Evolutionary conservation across 2,888 invertebrate genomes (phyloP).

Genomic region (Allygus modestus): DNA sequence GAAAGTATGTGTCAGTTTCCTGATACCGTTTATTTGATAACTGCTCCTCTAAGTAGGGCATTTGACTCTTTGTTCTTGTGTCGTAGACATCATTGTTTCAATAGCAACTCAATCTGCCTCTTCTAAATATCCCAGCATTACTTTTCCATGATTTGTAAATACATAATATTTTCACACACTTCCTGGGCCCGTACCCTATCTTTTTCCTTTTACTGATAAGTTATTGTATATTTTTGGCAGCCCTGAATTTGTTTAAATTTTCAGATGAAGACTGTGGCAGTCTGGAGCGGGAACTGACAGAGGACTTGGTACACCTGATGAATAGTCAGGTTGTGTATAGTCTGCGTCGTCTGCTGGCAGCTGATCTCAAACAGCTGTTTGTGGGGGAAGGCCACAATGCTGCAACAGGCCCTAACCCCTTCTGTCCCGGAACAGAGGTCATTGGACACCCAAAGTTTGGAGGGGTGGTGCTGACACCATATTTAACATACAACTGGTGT

Average conservation of each 20-base stretch:
- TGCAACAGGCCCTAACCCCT: constrained; percentile 81
- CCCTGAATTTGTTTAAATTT: not conserved
- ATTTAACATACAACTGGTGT: constrained; percentile 87
- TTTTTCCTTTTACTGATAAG: too few species aligned
- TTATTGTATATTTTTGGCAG: too few species aligned
- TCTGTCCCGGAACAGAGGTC: constrained; percentile 81
- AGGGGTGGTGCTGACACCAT: constrained; percentile 88
- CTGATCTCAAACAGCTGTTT: constrained; percentile 88
- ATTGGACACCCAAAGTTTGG: constrained; percentile 85
- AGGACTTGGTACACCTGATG: constrained; percentile 86
- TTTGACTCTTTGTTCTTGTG: too few species aligned
- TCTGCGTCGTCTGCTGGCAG: constrained; percentile 88
- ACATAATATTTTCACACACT: too few species aligned
- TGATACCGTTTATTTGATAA: too few species aligned
- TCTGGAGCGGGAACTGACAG: constrained; percentile 79
- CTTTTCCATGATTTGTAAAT: too few species aligned
- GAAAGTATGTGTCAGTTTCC: too few species aligned
- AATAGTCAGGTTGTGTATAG: constrained; percentile 86
- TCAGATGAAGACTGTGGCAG: constrained; percentile 59
- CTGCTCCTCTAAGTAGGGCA: too few species aligned
- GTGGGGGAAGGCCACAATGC: constrained; percentile 74
- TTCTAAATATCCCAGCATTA: too few species aligned
- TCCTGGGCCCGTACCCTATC: too few species aligned
- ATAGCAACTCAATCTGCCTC: too few species aligned
- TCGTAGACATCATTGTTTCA: too few species aligned